Evolutionary conservation across 2,797 vertebrate species (phyloP), one percentile per base, ranked within the genome.

Genomic region (Echiichthys vipera): DNA sequence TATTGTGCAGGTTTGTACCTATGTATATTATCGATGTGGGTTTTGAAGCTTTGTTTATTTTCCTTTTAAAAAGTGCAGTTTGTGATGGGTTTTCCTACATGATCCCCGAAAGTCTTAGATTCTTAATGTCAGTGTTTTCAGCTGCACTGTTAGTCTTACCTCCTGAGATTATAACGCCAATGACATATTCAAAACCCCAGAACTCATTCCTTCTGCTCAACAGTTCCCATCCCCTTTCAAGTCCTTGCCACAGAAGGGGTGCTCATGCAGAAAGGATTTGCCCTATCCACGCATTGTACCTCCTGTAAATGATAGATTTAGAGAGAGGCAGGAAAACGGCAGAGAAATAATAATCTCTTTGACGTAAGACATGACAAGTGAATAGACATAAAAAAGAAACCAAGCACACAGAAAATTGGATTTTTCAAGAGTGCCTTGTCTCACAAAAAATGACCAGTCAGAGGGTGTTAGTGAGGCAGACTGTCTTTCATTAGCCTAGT

Each of bases 371-470:
- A 90, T 90, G 91, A 93, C 92, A 93, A 92, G 90, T 92, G 93
- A 94, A 92, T 81, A 91, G 91, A 88, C 89, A 90, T 88, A 90
- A 91, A 90, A 91, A 92, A 91, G 88, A 91, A 90, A 88, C 86
- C 89, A 87, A 92, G 89, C 88, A 81, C 78, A 88, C 84, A 92
- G 93, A 94, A 95, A 95, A 95, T 94, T 95, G 92, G 92, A 93
- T 95, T 95, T n/a, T 94, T 93, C 81, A 85, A 92, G 88, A 92
- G 90, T 70, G 91, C 80, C 93, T 93, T 93, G 92, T 92, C 91
- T 92, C 62, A 59, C 74, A 86, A 88, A 92, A 91, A 94, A 93
- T 91, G 92, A 92, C 92, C 92, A 90, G 90, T 92, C 89, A 81
- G 86, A 91, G 84, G 80, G 87, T 91, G 92, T 92, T 92, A 94